A percentile compares a stretch with the other conserved stretches of the same genome.
These are phyloP conservation scores for Nemotelus pantherinus DNA, from an alignment of 2,888 invertebrate species.

Conservation along the genomic window DNA sequence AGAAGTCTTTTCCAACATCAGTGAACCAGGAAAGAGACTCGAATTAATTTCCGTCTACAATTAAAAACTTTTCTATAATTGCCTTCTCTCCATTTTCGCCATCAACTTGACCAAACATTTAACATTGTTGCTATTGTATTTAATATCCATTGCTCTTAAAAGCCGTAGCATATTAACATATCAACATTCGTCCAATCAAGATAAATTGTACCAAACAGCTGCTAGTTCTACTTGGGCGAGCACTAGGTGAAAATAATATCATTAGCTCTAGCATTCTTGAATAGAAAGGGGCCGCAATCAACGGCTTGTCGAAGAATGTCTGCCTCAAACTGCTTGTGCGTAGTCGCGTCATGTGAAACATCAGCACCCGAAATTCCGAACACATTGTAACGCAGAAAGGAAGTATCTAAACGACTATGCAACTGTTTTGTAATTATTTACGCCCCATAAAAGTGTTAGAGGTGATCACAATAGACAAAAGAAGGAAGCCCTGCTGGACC, in stretches of 20 bases:
- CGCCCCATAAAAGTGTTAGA: conserved; percentile 43
- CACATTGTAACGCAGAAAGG: conserved; percentile 1
- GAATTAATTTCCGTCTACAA: no score
- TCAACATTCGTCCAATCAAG: conserved; percentile 26
- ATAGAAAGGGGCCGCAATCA: conserved; percentile 20
- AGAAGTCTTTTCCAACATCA: no score
- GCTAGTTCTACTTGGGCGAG: conserved; percentile 32
- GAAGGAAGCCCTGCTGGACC: conserved; percentile 32
- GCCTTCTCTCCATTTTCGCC: no score
- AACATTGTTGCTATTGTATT: no score
- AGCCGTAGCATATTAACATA: conserved; percentile 23
- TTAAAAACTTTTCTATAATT: no score
- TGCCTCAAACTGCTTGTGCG: neutral
- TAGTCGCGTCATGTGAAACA: neutral
- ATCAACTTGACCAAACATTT: no score
- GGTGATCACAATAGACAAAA: conserved; percentile 43
- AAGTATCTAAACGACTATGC: conserved; percentile 13
- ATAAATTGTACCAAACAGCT: conserved; percentile 30
- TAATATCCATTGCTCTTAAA: neutral
- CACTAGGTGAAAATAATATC: conserved; percentile 40
- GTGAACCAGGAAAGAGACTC: no score
- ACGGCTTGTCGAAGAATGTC: conserved; percentile 10
- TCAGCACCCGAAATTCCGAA: neutral
- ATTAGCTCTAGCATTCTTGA: conserved; percentile 26
- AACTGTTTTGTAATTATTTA: conserved; percentile 44